Percentiles rank a stretch among this genome's conserved stretches.
Evolutionary conservation across 2,113 vertebrate genomes (phyloP).

Genomic region (Phalacrocorax pelagicus): DNA sequence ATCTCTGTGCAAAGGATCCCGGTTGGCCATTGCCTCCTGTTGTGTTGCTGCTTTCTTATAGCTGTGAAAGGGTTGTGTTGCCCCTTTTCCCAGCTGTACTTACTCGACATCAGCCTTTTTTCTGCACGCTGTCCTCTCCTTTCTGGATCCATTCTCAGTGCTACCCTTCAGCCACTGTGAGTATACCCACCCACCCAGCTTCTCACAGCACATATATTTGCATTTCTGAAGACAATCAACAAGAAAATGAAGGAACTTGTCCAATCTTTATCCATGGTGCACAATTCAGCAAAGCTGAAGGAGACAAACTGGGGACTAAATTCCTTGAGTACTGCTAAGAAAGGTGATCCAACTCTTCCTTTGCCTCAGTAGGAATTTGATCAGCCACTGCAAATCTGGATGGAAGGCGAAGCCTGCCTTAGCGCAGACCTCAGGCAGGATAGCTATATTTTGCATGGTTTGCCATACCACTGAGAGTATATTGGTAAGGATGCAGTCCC

Average conservation of each 20-base stretch:
- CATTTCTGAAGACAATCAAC: neutral
- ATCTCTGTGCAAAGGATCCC: neutral
- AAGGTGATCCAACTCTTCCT: neutral
- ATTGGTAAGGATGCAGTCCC: too few species aligned
- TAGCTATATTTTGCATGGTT: neutral
- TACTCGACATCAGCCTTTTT: neutral
- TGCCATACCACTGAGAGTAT: too few species aligned
- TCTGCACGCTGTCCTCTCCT: neutral
- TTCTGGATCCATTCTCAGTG: neutral
- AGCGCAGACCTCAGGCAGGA: too few species aligned
- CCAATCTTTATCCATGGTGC: accelerated
- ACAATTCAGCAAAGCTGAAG: neutral
- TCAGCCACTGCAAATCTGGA: neutral
- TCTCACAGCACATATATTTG: neutral
- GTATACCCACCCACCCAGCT: neutral
- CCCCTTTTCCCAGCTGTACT: neutral
- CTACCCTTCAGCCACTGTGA: accelerated
- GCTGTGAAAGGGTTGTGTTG: neutral
- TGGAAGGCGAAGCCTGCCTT: neutral
- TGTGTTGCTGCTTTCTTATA: neutral
- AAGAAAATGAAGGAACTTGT: neutral
- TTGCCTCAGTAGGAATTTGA: neutral
- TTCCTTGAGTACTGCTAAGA: neutral
- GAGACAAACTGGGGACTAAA: neutral
- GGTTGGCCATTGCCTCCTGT: neutral